Conservation (phyloP, 1,140 invertebrate genomes). For the Lanistes nyassanus region DNA sequence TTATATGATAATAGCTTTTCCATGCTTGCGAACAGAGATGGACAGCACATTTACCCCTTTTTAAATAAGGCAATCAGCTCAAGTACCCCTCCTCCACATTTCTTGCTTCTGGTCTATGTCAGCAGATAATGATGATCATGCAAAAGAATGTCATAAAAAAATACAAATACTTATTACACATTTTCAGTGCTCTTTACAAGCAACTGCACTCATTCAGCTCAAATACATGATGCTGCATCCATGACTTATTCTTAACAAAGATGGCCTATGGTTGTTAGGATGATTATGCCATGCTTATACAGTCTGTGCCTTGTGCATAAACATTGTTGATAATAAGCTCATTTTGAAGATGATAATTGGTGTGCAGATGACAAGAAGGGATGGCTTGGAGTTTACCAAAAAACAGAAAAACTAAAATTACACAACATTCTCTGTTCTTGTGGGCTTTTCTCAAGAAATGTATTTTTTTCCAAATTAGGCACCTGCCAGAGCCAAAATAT, state of each 20-base stretch:
- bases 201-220: too few species aligned
- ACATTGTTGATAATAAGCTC: background rate
- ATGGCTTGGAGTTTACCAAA: background rate
- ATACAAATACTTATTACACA: too few species aligned
- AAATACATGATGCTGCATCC: too few species aligned
- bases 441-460: too few species aligned
- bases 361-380: background rate
- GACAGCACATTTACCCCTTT: background rate
- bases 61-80: background rate
- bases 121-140: background rate
- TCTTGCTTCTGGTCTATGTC: background rate
- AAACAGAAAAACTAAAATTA: background rate
- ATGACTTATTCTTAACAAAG: too few species aligned
- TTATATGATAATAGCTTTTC: background rate
- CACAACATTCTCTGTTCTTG: too few species aligned
- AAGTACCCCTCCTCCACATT: too few species aligned
- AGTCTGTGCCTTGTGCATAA: too few species aligned
- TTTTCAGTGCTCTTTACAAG: too few species aligned
- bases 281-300: too few species aligned
- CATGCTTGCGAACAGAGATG: background rate
- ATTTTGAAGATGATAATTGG: background rate
- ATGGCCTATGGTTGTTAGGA: too few species aligned
- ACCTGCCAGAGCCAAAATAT: constrained; percentile 57
- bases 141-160: too few species aligned
- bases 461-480: constrained; percentile 39